Evolutionary conservation across 2,797 vertebrate genomes (phyloP).

Genomic region (Cyclura pinguis): DNA sequence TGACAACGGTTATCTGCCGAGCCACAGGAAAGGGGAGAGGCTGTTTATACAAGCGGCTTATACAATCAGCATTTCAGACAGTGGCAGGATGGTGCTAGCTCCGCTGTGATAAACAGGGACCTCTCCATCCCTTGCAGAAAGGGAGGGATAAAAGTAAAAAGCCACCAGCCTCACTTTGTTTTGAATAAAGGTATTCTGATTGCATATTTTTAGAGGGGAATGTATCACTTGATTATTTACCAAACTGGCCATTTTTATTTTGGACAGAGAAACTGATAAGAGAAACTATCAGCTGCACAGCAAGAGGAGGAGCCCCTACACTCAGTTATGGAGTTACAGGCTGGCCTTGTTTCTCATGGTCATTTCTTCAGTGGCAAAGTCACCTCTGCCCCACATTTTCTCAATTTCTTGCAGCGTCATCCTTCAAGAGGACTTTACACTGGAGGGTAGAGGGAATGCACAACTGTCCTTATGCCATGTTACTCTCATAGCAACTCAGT

Average conservation of each 20-base stretch:
- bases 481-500: background rate
- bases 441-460: too few species aligned
- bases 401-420: background rate
- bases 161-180: background rate
- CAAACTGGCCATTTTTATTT: background rate
- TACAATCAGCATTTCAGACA: background rate
- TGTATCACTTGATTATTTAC: background rate
- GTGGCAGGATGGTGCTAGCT: background rate
- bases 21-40: slow-evolving; percentile 20
- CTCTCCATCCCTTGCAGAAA: background rate
- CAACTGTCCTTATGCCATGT: background rate
- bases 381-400: background rate
- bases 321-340: background rate
- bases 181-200: too few species aligned
- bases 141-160: background rate
- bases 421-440: background rate
- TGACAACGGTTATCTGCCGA: slow-evolving; percentile 45
- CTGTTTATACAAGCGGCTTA: background rate
- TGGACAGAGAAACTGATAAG: background rate
- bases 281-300: background rate
- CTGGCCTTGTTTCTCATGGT: background rate
- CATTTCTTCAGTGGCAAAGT: background rate
- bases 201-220: background rate
- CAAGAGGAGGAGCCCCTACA: background rate
- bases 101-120: slow-evolving; percentile 54